Conservation (phyloP, 2,113 vertebrate species). For the Perognathus longimembris region DNA sequence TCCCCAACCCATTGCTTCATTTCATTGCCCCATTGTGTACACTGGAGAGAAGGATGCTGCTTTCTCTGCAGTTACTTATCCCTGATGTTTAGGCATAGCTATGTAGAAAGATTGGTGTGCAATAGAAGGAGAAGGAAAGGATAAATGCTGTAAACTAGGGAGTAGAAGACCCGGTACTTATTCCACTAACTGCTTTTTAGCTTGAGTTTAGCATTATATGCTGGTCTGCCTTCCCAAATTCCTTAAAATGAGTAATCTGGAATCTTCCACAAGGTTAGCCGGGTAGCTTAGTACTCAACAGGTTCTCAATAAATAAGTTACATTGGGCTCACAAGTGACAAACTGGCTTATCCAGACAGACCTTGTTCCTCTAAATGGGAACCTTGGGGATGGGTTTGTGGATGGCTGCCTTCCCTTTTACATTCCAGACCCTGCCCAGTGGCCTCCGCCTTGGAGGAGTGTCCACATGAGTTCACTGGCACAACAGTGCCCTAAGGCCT, state of each 20-base stretch:
- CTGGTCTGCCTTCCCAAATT: background rate
- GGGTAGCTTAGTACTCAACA: background rate
- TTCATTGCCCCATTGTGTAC: background rate
- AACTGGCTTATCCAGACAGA: background rate
- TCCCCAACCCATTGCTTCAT: background rate
- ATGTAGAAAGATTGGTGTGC: background rate
- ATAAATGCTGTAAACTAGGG: background rate
- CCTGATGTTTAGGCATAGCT: background rate
- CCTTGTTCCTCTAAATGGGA: conserved; percentile 9
- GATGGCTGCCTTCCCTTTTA: background rate
- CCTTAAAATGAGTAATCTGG: background rate
- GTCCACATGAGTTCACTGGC: background rate
- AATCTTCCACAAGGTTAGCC: background rate
- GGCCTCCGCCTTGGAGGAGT: background rate
- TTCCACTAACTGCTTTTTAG: too few species aligned
- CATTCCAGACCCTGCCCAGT: background rate
- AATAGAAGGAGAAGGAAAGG: background rate
- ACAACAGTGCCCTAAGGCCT: background rate
- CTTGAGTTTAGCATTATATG: background rate
- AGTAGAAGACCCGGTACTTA: too few species aligned
- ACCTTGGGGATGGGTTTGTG: background rate
- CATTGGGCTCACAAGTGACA: background rate
- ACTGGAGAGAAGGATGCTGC: rapidly evolving
- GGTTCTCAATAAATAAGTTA: background rate
- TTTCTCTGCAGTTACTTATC: background rate